Base-by-base conservation (phyloP, 2,113 vertebrate genomes). In the Microcebus tavaratra region DNA sequence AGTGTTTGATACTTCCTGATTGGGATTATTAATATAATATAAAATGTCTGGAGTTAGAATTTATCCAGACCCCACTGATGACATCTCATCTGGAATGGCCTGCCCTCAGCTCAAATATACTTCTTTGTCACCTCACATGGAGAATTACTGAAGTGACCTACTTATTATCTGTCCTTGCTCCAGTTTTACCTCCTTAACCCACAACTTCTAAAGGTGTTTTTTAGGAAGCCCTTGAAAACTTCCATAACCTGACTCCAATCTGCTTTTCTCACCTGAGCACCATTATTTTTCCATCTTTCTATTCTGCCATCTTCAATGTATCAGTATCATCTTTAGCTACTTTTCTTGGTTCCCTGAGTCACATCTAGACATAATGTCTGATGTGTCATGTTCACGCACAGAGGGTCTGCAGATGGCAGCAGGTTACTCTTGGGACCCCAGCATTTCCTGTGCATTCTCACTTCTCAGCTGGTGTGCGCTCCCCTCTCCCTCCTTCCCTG, bases 401-500 rank as follows among this genome's bases (percentile, higher is more conserved):
- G 6, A 70, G 12, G 7, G 3, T 57, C 31, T 34, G 25, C 23
- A 61, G 67, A 15, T 27, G 87, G 67, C 31, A 50, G 57, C 21
- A 4, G 53, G 31, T 75, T 53, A 23, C 42, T 82, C 20, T 5
- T 3, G 34, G 50, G 36, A 70, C 53, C 15, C 23, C 13, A 29
- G 2, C 31, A 2, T 31, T 10, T 9, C n/a, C 8, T 7, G 39
- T 13, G 14, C 50, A 6, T 6, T 8, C 39, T 59, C 15, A 8
- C 17, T 13, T 36, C 53, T 50, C 42, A 12, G 50, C 13, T 14
- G 48, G 2, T 21, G 39, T 68, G 42, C 42, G 20, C 18, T 21
- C 10, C 2, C 2, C 18, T 1, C 1, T 57, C 31, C 67, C 31
- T 81, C 65, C 39, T 90, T 42, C 20, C 31, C 13, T 23, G 14